Evolutionary conservation across 1,140 invertebrate species (phyloP).

Genomic region (Chymomyza costata): DNA sequence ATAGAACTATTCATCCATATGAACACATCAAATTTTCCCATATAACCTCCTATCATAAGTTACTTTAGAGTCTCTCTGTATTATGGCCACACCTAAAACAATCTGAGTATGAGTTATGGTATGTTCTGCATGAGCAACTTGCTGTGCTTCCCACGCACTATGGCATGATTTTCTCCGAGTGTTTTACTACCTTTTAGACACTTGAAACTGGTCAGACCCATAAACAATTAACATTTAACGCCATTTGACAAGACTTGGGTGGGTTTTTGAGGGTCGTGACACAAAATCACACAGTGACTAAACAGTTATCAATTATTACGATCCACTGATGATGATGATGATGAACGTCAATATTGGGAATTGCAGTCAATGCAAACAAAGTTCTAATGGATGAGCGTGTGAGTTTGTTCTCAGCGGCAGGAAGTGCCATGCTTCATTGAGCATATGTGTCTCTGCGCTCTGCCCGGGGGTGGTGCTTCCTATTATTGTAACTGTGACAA

Average conservation of each 20-base stretch:
- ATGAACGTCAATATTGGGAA: slow-evolving; percentile 39
- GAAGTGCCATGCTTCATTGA: slow-evolving; percentile 43
- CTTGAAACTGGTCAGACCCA: slow-evolving; percentile 13
- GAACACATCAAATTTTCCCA: slow-evolving; percentile 22
- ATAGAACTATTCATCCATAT: too few species aligned
- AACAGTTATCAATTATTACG: slow-evolving; percentile 67
- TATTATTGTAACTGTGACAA: slow-evolving; percentile 1
- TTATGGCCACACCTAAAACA: slow-evolving; percentile 46
- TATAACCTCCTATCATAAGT: too few species aligned
- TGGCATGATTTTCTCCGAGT: slow-evolving; percentile 24
- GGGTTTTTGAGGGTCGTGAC: slow-evolving; percentile 2
- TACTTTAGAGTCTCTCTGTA: not conserved
- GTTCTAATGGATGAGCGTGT: slow-evolving; percentile 25
- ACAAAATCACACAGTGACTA: slow-evolving; percentile 59
- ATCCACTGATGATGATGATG: slow-evolving; percentile 36
- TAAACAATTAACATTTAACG: slow-evolving; percentile 30
- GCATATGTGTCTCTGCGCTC: slow-evolving; percentile 43
- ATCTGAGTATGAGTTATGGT: slow-evolving; percentile 23
- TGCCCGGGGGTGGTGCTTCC: slow-evolving; percentile 2
- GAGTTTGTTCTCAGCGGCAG: too few species aligned
- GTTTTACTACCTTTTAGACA: slow-evolving; percentile 16
- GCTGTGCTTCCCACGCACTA: slow-evolving; percentile 39
- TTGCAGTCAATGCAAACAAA: slow-evolving; percentile 27
- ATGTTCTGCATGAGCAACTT: slow-evolving; percentile 38
- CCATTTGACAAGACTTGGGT: slow-evolving; percentile 31